A percentile compares a stretch with the other conserved stretches of the same genome.
Conservation (phyloP, 2,888 invertebrate genomes). For the Onchidella celtica region DNA sequence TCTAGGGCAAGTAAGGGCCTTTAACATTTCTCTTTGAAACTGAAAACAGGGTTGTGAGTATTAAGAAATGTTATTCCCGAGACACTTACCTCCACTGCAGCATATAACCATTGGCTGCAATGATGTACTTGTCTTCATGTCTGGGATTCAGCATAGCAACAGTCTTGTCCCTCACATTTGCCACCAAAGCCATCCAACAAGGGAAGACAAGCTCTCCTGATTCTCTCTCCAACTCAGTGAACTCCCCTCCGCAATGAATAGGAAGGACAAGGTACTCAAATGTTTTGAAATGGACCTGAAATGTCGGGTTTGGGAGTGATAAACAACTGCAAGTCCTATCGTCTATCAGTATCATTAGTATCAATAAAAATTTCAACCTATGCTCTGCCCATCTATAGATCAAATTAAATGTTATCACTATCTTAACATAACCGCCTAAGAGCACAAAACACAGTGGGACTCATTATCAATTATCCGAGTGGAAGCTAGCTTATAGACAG, state of each 20-base stretch:
- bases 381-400: no score
- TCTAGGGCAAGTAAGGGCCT: no score
- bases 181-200: constrained; percentile 46
- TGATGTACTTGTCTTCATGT: constrained; percentile 42
- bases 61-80: background rate
- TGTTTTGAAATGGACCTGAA: constrained; percentile 47
- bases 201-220: constrained; percentile 9
- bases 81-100: constrained; percentile 45
- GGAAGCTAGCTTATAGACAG: no score
- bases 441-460: no score
- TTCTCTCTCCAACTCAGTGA: constrained; percentile 17
- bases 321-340: no score
- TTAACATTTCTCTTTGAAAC: background rate
- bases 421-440: no score
- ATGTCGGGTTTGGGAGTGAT: no score
- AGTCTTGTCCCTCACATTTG: constrained; percentile 36
- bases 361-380: no score
- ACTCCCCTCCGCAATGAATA: constrained; percentile 46
- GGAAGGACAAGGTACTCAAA: constrained; percentile 47
- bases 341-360: no score
- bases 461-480: no score
- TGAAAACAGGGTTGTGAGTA: background rate
- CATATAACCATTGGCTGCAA: constrained; percentile 49
- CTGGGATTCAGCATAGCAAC: constrained; percentile 43
- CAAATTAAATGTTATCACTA: no score